These are phyloP conservation scores for Torymus auratus DNA, from an alignment of 2,888 invertebrate species.

Conservation along the genomic window DNA sequence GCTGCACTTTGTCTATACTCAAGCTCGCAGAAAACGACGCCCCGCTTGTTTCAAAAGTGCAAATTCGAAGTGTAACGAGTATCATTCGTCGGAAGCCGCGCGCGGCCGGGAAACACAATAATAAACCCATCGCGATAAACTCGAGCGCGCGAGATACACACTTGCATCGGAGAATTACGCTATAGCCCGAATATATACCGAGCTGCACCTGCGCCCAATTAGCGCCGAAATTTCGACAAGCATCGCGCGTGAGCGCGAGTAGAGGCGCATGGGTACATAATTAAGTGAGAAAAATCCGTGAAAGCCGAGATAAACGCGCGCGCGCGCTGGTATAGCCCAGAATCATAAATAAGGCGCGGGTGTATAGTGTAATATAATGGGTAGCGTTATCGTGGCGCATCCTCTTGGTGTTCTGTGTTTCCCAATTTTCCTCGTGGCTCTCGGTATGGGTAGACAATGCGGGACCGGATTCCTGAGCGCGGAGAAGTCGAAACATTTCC, in stretches of 20 bases:
- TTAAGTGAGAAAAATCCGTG: slow-evolving; percentile 48
- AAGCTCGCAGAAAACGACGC: too few species aligned
- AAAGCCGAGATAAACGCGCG: slow-evolving; percentile 6
- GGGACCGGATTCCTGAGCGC: too few species aligned
- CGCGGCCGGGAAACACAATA: slow-evolving; percentile 11
- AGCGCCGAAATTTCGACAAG: slow-evolving; percentile 50
- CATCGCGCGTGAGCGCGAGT: background rate
- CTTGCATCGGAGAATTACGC: slow-evolving; percentile 3
- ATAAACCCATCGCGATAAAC: slow-evolving; percentile 49
- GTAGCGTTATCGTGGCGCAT: too few species aligned
- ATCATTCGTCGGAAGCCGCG: slow-evolving; percentile 40
- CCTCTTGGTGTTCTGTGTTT: too few species aligned
- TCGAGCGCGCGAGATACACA: background rate
- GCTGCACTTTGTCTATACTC: slow-evolving; percentile 13
- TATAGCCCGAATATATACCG: too few species aligned
- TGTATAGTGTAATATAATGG: too few species aligned
- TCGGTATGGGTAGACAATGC: too few species aligned
- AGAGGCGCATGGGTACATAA: slow-evolving; percentile 3
- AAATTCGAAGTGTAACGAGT: slow-evolving; percentile 42
- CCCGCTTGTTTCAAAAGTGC: slow-evolving; percentile 44
- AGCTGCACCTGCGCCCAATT: slow-evolving; percentile 23
- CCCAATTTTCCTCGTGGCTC: too few species aligned
- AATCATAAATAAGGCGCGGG: slow-evolving; percentile 17
- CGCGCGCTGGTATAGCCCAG: background rate
- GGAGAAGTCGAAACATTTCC: background rate